Evolutionary conservation across 1,140 invertebrate genomes (phyloP).

Genomic region (Saccostrea cuccullata): DNA sequence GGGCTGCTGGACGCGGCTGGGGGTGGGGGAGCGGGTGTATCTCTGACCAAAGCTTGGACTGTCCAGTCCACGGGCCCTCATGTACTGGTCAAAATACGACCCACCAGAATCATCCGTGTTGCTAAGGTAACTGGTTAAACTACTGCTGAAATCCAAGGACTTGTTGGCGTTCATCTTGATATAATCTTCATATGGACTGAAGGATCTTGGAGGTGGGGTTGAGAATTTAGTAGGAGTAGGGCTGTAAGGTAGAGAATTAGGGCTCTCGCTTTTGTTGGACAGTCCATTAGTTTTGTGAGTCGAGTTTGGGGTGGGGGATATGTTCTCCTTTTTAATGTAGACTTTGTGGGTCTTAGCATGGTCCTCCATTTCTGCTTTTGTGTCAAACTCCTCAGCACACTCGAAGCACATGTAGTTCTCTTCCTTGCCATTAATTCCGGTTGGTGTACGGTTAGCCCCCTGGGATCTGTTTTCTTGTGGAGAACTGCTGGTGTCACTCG

Average conservation of each 20-base stretch:
- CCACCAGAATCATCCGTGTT: slow-evolving; percentile 11
- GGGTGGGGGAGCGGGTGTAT: slow-evolving; percentile 25
- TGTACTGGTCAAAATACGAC: slow-evolving; percentile 53
- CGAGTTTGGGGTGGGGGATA: background rate
- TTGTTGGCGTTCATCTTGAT: slow-evolving; percentile 40
- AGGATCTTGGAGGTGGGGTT: slow-evolving; percentile 33
- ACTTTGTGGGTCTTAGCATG: slow-evolving; percentile 53
- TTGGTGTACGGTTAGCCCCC: background rate
- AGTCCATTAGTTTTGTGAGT: background rate
- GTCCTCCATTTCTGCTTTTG: slow-evolving; percentile 48
- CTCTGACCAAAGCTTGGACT: slow-evolving; percentile 43
- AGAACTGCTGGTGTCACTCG: background rate
- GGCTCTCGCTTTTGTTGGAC: background rate
- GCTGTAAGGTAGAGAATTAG: background rate
- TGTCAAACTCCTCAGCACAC: slow-evolving; percentile 56
- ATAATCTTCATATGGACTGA: slow-evolving; percentile 37
- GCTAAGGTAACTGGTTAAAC: slow-evolving; percentile 22
- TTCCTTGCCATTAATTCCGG: slow-evolving; percentile 25
- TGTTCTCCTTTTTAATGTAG: background rate
- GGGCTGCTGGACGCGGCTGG: slow-evolving; percentile 4
- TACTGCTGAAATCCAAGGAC: background rate
- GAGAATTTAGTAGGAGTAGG: slow-evolving; percentile 24
- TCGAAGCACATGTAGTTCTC: slow-evolving; percentile 53
- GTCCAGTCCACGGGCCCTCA: slow-evolving; percentile 52
- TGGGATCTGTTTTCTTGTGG: background rate